Conservation (phyloP, 1,140 invertebrate genomes). For the Arion vulgaris region DNA sequence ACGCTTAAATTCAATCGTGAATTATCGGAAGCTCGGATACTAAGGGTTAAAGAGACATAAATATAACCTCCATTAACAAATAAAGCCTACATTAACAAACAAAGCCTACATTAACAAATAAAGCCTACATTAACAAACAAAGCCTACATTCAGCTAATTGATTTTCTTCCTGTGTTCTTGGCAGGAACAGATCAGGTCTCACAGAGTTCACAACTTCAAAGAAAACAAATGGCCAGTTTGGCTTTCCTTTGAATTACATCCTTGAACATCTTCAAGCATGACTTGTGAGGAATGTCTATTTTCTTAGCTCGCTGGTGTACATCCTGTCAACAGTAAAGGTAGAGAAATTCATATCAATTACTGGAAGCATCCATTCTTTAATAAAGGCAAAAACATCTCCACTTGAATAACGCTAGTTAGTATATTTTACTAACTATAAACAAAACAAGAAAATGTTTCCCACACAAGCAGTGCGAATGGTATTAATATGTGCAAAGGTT, state of each 20-base stretch:
- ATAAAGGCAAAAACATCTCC: too few species aligned
- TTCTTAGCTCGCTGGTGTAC: neutral
- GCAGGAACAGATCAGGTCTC: neutral
- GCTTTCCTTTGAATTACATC: neutral
- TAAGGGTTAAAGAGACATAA: too few species aligned
- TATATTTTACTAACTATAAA: too few species aligned
- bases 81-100: neutral
- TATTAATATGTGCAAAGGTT: too few species aligned
- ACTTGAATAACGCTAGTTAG: too few species aligned
- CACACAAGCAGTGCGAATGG: too few species aligned
- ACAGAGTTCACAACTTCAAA: neutral
- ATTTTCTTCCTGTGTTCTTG: neutral
- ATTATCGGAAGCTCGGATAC: too few species aligned
- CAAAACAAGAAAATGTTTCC: too few species aligned
- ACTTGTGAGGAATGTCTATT: neutral
- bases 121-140: too few species aligned
- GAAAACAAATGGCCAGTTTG: conserved; percentile 17
- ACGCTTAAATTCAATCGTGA: too few species aligned
- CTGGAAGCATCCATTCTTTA: too few species aligned
- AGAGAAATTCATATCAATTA: too few species aligned
- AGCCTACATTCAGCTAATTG: neutral
- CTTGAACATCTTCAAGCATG: neutral
- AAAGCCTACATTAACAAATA: neutral
- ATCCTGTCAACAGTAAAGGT: neutral
- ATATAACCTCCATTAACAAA: neutral